phyloP scores from a whole-genome alignment of 2,888 invertebrate genomes.

The Lasioglossum morio region DNA sequence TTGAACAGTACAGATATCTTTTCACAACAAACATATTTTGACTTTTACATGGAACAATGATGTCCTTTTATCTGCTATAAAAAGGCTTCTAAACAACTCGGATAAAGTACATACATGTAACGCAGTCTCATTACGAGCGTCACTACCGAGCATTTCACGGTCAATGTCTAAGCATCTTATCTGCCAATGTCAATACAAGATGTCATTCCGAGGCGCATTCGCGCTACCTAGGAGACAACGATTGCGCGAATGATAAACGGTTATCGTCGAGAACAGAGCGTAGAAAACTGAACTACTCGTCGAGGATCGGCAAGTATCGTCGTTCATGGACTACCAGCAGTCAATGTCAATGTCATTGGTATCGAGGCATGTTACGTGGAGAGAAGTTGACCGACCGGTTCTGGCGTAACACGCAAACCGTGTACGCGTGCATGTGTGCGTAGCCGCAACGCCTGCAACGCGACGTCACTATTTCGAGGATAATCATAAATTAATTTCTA shows the following conservation, averaged over 20 bases:
- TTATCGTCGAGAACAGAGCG: background rate
- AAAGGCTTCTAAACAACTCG: background rate
- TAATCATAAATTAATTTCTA: conserved; percentile 67
- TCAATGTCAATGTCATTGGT: conserved; percentile 62
- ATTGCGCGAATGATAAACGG: conserved; percentile 30
- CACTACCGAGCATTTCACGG: background rate
- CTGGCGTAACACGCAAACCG: conserved; percentile 61
- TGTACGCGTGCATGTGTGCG: background rate
- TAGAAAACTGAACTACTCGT: conserved; percentile 29
- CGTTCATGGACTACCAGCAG: conserved; percentile 30
- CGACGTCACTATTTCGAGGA: conserved; percentile 59
- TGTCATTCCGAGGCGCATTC: background rate
- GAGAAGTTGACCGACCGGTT: conserved; percentile 65
- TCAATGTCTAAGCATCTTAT: background rate
- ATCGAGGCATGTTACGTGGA: conserved; percentile 47
- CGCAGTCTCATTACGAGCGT: background rate
- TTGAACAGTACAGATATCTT: too few relatives aligned
- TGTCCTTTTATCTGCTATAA: background rate
- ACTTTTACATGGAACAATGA: background rate
- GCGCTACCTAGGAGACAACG: background rate
- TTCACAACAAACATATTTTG: background rate
- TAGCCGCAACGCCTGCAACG: conserved; percentile 9
- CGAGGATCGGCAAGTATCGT: conserved; percentile 42
- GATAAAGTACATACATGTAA: background rate
- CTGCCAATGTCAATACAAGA: background rate